phyloP scores from a whole-genome alignment of 1,140 invertebrate genomes.

The Solen grandis region DNA sequence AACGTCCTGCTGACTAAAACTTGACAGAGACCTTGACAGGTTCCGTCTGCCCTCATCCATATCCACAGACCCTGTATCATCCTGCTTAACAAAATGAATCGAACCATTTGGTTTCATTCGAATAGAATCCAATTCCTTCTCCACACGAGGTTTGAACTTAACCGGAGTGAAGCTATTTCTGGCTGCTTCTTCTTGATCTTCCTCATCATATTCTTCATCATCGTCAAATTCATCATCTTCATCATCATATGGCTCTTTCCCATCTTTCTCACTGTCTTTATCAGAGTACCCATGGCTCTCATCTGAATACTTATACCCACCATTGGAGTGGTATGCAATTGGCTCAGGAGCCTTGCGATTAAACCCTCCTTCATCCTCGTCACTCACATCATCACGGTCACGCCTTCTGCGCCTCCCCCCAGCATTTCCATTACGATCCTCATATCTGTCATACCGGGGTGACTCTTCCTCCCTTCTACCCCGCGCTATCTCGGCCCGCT shows the following conservation, averaged over 20 bases:
- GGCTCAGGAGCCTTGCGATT: slow-evolving; percentile 4
- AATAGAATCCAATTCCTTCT: slow-evolving; percentile 63
- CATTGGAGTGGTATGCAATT: slow-evolving; percentile 47
- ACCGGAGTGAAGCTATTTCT: slow-evolving; percentile 52
- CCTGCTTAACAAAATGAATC: slow-evolving; percentile 45
- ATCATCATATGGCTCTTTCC: slow-evolving; percentile 49
- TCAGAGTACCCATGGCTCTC: slow-evolving; percentile 48
- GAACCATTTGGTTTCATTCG: slow-evolving; percentile 55
- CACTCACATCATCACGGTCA: slow-evolving; percentile 1
- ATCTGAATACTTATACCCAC: slow-evolving; percentile 62
- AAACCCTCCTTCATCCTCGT: slow-evolving; percentile 15
- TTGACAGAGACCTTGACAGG: slow-evolving; percentile 63
- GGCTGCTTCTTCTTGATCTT: slow-evolving; percentile 54
- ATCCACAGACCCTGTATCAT: slow-evolving; percentile 58
- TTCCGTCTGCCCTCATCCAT: slow-evolving; percentile 18
- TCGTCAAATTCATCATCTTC: slow-evolving; percentile 59
- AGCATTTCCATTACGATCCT: slow-evolving; percentile 17
- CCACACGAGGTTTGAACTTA: slow-evolving; percentile 60
- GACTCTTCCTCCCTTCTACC: slow-evolving; percentile 11
- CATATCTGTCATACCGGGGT: slow-evolving; percentile 26
- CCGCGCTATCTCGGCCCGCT: slow-evolving; percentile 44
- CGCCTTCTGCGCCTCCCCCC: neutral
- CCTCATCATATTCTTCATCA: slow-evolving; percentile 57
- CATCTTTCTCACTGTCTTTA: slow-evolving; percentile 49
- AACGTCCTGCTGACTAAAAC: slow-evolving; percentile 64